Conservation (phyloP, 2,113 vertebrate genomes). For the Siphamia tubifer region DNA sequence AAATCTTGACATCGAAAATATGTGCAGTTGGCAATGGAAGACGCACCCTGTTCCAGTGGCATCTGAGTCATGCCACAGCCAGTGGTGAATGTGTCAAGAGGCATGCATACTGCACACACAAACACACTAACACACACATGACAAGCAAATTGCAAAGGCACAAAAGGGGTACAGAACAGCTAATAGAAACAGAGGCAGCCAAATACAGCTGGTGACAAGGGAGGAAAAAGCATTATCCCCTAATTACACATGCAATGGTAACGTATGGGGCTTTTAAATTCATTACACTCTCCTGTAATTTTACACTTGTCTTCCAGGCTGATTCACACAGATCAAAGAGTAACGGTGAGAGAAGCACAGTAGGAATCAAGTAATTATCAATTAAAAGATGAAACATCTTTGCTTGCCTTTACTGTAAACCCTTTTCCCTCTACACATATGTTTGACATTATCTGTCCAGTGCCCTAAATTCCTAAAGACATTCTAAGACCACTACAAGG, state of each 20-base stretch:
- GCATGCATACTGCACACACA: conserved; percentile 22
- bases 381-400: conserved; percentile 58
- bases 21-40: conserved; percentile 77
- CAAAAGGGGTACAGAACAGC: not conserved
- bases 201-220: not conserved
- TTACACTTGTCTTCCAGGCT: conserved; percentile 33
- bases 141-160: conserved; percentile 13
- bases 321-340: conserved; percentile 47
- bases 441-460: conserved; percentile 68
- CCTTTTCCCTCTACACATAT: conserved; percentile 58
- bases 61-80: conserved; percentile 73
- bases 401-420: conserved; percentile 40
- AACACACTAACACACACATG: conserved; percentile 13
- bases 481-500: conserved; percentile 38
- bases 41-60: conserved; percentile 70
- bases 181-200: not conserved
- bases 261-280: conserved; percentile 34
- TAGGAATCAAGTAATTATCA: conserved; percentile 63
- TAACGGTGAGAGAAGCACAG: conserved; percentile 31
- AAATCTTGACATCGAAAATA: conserved; percentile 83
- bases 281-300: conserved; percentile 55
- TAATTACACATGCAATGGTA: conserved; percentile 24
- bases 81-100: conserved; percentile 52
- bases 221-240: not conserved
- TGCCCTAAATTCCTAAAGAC: conserved; percentile 60